A percentile compares a stretch with the other conserved stretches of the same genome.
Conservation (phyloP, 2,113 vertebrate species). For the Barbus barbus region DNA sequence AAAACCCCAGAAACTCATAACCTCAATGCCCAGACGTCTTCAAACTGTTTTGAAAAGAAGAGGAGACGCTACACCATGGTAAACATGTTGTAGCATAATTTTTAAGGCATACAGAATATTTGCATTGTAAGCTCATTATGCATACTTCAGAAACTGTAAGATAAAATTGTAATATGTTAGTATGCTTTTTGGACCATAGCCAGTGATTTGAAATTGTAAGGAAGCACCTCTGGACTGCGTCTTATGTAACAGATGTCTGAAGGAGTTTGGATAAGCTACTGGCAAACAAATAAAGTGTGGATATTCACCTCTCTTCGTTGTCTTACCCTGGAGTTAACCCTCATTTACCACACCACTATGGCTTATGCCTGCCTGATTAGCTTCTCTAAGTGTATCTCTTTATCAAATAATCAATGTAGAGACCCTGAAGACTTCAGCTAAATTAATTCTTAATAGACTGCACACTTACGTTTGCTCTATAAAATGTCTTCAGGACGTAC, state of each 20-base stretch:
- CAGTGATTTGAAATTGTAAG: neutral
- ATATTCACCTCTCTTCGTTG: slow-evolving; percentile 27
- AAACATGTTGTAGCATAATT: too few species aligned
- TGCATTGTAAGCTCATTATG: neutral
- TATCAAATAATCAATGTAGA: slow-evolving; percentile 40
- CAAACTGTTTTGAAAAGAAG: too few species aligned
- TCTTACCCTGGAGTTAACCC: slow-evolving; percentile 33
- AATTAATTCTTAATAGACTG: slow-evolving; percentile 33
- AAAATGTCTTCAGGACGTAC: neutral
- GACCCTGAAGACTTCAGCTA: slow-evolving; percentile 16
- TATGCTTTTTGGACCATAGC: neutral
- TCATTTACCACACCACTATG: slow-evolving; percentile 24
- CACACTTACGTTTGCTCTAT: neutral
- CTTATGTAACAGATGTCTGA: neutral
- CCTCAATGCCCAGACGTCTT: too few species aligned
- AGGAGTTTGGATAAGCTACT: neutral
- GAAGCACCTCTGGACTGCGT: neutral
- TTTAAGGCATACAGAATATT: neutral
- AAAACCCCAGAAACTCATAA: too few species aligned
- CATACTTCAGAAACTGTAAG: neutral
- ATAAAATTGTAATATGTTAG: neutral
- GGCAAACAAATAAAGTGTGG: slow-evolving; percentile 22
- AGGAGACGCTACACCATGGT: too few species aligned
- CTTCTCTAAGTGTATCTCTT: slow-evolving; percentile 36
- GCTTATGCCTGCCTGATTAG: slow-evolving; percentile 27